phyloP scores from a whole-genome alignment of 2,888 invertebrate genomes.

The Anarsia innoxiella region DNA sequence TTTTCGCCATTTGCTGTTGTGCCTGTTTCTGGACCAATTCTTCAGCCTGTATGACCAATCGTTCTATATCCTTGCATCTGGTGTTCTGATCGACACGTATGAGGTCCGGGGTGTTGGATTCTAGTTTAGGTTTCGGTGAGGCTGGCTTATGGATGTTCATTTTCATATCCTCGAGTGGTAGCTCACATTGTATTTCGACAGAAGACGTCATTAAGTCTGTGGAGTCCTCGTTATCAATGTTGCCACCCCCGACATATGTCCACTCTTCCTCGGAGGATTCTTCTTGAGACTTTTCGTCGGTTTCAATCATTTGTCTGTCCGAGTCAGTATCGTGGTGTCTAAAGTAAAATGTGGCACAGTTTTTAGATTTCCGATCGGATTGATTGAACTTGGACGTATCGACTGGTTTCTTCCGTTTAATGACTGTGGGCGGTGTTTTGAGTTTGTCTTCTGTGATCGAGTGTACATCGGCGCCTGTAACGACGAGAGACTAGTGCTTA shows the following conservation, averaged over 20 bases:
- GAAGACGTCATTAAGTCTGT: slow-evolving; percentile 71
- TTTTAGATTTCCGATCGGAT: slow-evolving; percentile 86
- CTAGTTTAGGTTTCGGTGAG: slow-evolving; percentile 51
- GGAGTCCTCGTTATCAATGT: slow-evolving; percentile 61
- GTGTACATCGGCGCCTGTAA: slow-evolving; percentile 47
- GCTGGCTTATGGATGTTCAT: slow-evolving; percentile 41
- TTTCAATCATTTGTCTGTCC: slow-evolving; percentile 78
- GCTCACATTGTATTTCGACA: slow-evolving; percentile 63
- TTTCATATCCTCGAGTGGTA: slow-evolving; percentile 50
- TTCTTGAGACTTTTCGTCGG: slow-evolving; percentile 62
- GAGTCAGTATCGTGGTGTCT: slow-evolving; percentile 91
- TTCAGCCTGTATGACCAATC: slow-evolving; percentile 87
- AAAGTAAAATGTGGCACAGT: slow-evolving; percentile 89
- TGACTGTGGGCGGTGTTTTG: slow-evolving; percentile 60
- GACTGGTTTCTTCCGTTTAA: slow-evolving; percentile 70
- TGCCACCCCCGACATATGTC: slow-evolving; percentile 76
- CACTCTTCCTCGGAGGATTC: slow-evolving; percentile 76
- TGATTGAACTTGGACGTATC: slow-evolving; percentile 79
- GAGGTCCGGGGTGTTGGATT: slow-evolving; percentile 61
- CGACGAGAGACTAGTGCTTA: slow-evolving; percentile 21
- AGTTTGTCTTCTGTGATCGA: slow-evolving; percentile 35
- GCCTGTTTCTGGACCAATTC: slow-evolving; percentile 81
- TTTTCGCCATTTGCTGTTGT: slow-evolving; percentile 60
- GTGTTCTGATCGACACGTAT: slow-evolving; percentile 62
- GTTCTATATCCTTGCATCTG: slow-evolving; percentile 79